Conservation (phyloP, 2,797 vertebrate species). For the Melanitta fusca region DNA sequence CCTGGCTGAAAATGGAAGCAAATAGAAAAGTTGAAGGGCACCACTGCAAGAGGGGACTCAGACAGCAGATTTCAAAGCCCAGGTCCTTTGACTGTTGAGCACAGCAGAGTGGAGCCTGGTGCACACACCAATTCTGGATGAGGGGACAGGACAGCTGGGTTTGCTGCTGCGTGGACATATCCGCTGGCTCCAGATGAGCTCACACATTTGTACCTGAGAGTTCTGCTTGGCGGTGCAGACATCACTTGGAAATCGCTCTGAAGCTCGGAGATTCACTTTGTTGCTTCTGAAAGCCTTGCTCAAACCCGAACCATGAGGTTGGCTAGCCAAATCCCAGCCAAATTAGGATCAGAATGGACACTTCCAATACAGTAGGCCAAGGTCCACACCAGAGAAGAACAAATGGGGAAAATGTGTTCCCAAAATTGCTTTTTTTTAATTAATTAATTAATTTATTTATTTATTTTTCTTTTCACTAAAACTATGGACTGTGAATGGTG, state of each 20-base stretch:
- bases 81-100: background rate
- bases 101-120: background rate
- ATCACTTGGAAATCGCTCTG: background rate
- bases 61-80: background rate
- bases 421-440: background rate
- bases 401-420: background rate
- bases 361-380: background rate
- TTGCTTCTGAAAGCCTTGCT: background rate
- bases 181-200: background rate
- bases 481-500: accelerated
- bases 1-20: background rate
- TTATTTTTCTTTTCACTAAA: background rate
- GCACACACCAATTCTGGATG: background rate
- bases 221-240: background rate
- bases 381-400: background rate
- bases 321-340: background rate
- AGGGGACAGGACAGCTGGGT: background rate
- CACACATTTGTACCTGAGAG: background rate
- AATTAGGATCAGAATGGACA: background rate
- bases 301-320: background rate
- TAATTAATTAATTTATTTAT: too few species aligned
- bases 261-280: background rate
- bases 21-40: background rate
- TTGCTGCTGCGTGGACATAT: background rate
- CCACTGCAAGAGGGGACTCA: background rate